phyloP scores from a whole-genome alignment of 1,140 invertebrate species.

The Lasioglossum albipes region DNA sequence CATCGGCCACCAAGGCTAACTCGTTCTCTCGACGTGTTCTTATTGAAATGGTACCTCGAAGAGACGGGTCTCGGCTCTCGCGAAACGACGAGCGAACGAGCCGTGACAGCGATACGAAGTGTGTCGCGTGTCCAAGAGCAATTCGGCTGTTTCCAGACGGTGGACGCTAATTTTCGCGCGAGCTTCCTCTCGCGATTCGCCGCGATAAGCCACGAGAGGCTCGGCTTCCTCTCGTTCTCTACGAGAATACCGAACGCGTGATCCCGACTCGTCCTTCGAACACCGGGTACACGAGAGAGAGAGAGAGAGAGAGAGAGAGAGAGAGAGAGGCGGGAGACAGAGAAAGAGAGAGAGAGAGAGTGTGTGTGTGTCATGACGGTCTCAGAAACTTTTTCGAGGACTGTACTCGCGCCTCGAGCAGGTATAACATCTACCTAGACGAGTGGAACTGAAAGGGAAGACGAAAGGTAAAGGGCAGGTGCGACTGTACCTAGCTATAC shows the following conservation, averaged over 20 bases:
- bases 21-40: slow-evolving; percentile 23
- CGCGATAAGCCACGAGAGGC: not conserved
- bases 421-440: slow-evolving; percentile 54
- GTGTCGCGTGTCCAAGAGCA: slow-evolving; percentile 30
- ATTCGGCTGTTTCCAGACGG: slow-evolving; percentile 21
- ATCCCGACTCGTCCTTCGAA: not conserved
- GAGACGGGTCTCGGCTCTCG: not conserved
- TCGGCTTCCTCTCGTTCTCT: not conserved
- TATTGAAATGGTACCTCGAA: slow-evolving; percentile 8
- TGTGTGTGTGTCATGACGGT: not conserved
- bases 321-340: too few species aligned
- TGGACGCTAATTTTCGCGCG: slow-evolving; percentile 22
- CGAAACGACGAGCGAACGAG: not conserved
- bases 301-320: too few species aligned
- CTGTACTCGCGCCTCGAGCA: slow-evolving; percentile 37
- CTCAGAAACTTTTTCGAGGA: slow-evolving; percentile 27
- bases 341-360: too few species aligned
- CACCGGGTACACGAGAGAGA: too few species aligned
- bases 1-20: slow-evolving; percentile 37
- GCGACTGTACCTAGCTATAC: slow-evolving; percentile 45
- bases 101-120: not conserved
- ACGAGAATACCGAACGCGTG: not conserved
- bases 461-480: slow-evolving; percentile 61
- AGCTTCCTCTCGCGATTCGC: slow-evolving; percentile 28
- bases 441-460: slow-evolving; percentile 53